These are phyloP conservation scores for Homarus americanus DNA, from an alignment of 1,140 invertebrate genomes.

Conservation along the genomic window DNA sequence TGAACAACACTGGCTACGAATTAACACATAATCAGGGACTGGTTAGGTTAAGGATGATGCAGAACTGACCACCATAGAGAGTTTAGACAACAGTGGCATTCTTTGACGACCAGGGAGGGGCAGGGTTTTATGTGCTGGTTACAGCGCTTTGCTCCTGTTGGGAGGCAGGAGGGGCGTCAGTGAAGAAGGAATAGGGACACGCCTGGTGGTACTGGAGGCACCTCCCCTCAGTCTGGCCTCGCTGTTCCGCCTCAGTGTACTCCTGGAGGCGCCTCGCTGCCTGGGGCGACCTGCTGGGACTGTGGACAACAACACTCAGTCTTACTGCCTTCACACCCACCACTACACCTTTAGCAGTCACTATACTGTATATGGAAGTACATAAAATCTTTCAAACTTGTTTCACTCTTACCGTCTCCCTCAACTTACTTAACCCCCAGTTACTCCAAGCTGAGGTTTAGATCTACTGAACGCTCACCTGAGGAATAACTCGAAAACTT, in stretches of 20 bases:
- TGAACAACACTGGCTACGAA: too few species aligned
- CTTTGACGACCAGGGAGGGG: too few species aligned
- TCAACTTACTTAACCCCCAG: too few species aligned
- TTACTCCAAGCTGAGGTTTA: neutral
- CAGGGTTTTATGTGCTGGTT: too few species aligned
- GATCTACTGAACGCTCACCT: conserved; percentile 39
- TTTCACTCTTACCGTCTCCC: neutral
- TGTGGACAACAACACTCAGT: too few species aligned
- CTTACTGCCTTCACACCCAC: too few species aligned
- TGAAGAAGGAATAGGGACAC: conserved; percentile 1
- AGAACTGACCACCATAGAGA: too few species aligned
- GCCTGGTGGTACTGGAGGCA: neutral
- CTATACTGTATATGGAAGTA: neutral
- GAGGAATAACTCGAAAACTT: conserved; percentile 75
- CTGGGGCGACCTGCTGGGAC: neutral
- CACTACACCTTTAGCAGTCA: neutral
- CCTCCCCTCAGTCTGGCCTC: neutral
- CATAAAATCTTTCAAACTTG: neutral
- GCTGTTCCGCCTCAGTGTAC: neutral
- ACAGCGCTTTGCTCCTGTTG: too few species aligned
- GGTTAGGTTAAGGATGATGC: too few species aligned
- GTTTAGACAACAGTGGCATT: too few species aligned
- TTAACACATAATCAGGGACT: too few species aligned
- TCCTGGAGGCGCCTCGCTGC: neutral
- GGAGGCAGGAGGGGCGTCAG: too few species aligned